Conservation (phyloP, 2,888 invertebrate species). For the Oxyteleia sp. region DNA sequence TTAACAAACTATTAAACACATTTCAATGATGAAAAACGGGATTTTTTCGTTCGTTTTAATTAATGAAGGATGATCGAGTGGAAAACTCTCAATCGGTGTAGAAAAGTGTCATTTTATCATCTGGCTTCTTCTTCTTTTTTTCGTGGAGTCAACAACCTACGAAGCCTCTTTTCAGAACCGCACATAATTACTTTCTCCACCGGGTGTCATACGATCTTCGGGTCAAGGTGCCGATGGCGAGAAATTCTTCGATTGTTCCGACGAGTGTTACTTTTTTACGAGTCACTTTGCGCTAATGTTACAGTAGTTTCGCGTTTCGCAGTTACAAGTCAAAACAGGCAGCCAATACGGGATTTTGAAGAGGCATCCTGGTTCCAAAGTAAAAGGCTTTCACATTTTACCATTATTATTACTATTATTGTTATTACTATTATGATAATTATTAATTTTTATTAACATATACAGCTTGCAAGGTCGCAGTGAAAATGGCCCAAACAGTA, state of each 20-base stretch:
- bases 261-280: conserved; percentile 42
- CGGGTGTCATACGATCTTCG: conserved; percentile 53
- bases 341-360: background rate
- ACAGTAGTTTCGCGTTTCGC: background rate
- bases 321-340: background rate
- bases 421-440: too few species aligned
- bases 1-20: conserved; percentile 43
- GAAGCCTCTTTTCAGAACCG: conserved; percentile 49
- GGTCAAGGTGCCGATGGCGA: conserved; percentile 67
- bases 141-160: conserved; percentile 26
- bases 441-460: too few species aligned
- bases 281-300: background rate
- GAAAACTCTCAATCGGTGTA: too few species aligned
- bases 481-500: background rate
- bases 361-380: background rate
- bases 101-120: too few species aligned
- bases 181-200: conserved; percentile 70
- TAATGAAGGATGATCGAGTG: conserved; percentile 24
- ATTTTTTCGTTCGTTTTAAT: conserved; percentile 19
- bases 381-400: background rate
- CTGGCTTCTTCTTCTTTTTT: conserved; percentile 25
- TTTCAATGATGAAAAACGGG: conserved; percentile 44
- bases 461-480: background rate
- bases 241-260: conserved; percentile 51
- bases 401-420: too few species aligned